Conservation (phyloP, 2,113 vertebrate genomes). For the Anguilla japonica region DNA sequence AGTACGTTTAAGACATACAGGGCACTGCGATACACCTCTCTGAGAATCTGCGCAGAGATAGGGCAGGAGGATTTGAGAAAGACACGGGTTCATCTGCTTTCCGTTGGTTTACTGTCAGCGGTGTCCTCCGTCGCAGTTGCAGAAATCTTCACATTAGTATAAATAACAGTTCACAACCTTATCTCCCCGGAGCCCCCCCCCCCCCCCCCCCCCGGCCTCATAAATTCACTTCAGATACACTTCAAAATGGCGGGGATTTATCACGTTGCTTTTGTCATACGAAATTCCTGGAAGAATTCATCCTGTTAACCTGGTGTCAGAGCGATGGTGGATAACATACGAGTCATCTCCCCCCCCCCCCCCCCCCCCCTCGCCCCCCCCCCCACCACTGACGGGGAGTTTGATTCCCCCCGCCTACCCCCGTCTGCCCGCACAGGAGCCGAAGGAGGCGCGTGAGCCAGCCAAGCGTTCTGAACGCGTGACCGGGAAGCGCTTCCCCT, state of each 20-base stretch:
- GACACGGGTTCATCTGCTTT: neutral
- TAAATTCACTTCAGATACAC: constrained; percentile 47
- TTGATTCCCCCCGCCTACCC: constrained; percentile 37
- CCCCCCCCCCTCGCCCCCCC: too few relatives aligned
- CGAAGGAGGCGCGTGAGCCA: constrained; percentile 20
- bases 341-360: constrained; percentile 46
- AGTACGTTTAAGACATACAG: neutral
- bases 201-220: constrained; percentile 11
- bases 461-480: constrained; percentile 30
- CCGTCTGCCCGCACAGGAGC: constrained; percentile 40
- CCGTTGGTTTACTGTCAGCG: neutral
- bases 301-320: constrained; percentile 43
- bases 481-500: constrained; percentile 43
- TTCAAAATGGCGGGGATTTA: constrained; percentile 44
- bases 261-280: constrained; percentile 42
- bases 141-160: constrained; percentile 16
- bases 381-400: constrained; percentile 29
- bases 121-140: neutral
- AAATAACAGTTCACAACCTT: constrained; percentile 10
- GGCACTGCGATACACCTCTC: neutral
- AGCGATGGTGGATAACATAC: constrained; percentile 48
- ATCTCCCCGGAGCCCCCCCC: neutral
- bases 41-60: neutral
- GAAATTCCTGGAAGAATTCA: constrained; percentile 33
- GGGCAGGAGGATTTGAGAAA: neutral